Percentiles rank a stretch among this genome's conserved stretches.
Conservation (phyloP, 1,140 invertebrate genomes). For the Pseudoatta argentina region DNA sequence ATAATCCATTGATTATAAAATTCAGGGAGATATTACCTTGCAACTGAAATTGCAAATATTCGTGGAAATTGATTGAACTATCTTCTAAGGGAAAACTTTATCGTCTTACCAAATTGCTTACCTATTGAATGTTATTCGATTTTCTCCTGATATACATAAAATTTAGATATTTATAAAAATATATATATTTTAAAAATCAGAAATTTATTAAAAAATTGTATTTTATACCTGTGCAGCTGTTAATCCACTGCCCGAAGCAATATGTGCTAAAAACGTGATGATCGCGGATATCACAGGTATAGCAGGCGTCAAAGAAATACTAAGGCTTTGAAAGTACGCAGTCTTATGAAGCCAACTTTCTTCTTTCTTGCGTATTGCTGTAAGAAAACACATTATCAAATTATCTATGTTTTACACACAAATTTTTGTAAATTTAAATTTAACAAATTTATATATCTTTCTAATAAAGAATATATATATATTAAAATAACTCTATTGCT, state of each 20-base stretch:
- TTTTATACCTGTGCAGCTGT: conserved; percentile 88
- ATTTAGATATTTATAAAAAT: conserved; percentile 42
- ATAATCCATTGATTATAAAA: conserved; percentile 26
- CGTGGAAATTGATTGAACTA: neutral
- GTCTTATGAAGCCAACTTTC: conserved; percentile 87
- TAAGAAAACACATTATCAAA: conserved; percentile 15
- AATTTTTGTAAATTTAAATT: neutral
- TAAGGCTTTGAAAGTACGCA: conserved; percentile 88
- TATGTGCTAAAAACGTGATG: conserved; percentile 89
- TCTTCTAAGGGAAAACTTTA: neutral
- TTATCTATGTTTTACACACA: neutral
- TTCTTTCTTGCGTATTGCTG: conserved; percentile 88
- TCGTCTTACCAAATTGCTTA: neutral
- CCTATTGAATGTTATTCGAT: conserved; percentile 57
- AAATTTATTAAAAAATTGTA: neutral
- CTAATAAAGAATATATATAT: conserved; percentile 33
- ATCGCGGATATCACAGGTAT: conserved; percentile 89
- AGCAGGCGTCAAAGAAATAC: conserved; percentile 88
- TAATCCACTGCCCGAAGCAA: conserved; percentile 88
- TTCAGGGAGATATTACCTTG: neutral
- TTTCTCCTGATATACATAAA: conserved; percentile 56
- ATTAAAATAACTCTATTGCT: neutral
- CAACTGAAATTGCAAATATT: neutral
- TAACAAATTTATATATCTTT: neutral
- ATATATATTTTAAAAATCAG: conserved; percentile 20